A percentile compares a stretch with the other conserved stretches of the same genome.
Conservation (phyloP, 2,888 invertebrate species). For the Galerucella calmariensis region DNA sequence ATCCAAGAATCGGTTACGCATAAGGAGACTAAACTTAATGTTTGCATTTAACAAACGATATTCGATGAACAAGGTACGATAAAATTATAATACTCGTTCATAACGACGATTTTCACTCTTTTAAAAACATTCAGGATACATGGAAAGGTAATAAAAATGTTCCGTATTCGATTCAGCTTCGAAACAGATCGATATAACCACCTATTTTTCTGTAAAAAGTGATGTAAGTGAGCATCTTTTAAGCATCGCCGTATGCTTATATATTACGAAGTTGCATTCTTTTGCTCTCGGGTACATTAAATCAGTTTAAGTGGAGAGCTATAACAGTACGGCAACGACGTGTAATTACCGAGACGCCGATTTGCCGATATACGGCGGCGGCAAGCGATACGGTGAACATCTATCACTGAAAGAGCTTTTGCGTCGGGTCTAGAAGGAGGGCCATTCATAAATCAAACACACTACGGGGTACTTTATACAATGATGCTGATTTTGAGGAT, state of each 20-base stretch:
- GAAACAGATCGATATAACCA: not conserved
- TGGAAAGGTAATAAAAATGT: no score
- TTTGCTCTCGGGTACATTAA: slow-evolving; percentile 15
- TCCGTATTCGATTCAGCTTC: no score
- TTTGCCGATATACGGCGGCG: slow-evolving; percentile 43
- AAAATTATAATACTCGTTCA: not conserved
- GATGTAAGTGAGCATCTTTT: slow-evolving; percentile 9
- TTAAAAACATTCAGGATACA: no score
- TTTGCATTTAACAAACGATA: not conserved
- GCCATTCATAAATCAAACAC: slow-evolving; percentile 56
- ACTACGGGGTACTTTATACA: not conserved
- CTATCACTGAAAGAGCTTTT: slow-evolving; percentile 52
- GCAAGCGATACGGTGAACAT: slow-evolving; percentile 52
- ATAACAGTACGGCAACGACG: slow-evolving; percentile 47
- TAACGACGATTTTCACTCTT: not conserved
- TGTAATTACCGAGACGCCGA: slow-evolving; percentile 55
- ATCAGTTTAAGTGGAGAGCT: slow-evolving; percentile 18
- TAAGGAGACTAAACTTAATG: slow-evolving; percentile 24
- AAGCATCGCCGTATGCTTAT: slow-evolving; percentile 2
- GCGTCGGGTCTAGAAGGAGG: slow-evolving; percentile 51
- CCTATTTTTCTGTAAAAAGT: not conserved
- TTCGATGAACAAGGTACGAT: not conserved
- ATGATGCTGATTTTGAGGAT: not conserved
- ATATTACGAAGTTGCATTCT: slow-evolving; percentile 3
- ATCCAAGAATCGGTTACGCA: slow-evolving; percentile 28